phyloP scores from a whole-genome alignment of 2,888 invertebrate species.

The Ecliptopera silaceata region DNA sequence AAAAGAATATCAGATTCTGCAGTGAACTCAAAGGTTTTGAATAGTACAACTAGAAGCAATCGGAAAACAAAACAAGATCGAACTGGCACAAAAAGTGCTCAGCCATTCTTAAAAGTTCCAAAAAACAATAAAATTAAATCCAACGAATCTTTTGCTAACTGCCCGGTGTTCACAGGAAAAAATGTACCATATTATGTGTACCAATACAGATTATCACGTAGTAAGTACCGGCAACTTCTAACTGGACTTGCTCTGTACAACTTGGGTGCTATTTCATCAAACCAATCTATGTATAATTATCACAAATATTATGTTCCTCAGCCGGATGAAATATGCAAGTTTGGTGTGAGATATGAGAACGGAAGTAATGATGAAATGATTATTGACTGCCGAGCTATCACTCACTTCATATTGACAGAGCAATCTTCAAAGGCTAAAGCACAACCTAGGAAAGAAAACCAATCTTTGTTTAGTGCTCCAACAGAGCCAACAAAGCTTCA shows the following conservation, averaged over 20 bases:
- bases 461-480: not conserved
- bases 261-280: conserved; percentile 27
- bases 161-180: conserved; percentile 29
- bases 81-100: conserved; percentile 12
- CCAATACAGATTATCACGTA: conserved; percentile 35
- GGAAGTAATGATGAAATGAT: conserved; percentile 30
- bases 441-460: not conserved
- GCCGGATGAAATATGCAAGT: conserved; percentile 34
- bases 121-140: conserved; percentile 10
- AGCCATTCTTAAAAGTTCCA: conserved; percentile 14
- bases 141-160: conserved; percentile 13
- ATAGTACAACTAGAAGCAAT: conserved; percentile 1
- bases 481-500: not conserved
- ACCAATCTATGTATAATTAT: conserved; percentile 4
- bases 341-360: conserved; percentile 30
- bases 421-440: not conserved
- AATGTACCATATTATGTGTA: conserved; percentile 34
- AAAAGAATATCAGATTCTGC: not conserved
- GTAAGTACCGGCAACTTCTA: conserved; percentile 34
- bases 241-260: conserved; percentile 39
- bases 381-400: conserved; percentile 34
- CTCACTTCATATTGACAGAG: conserved; percentile 31
- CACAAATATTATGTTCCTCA: conserved; percentile 22
- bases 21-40: not conserved
- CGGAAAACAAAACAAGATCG: conserved; percentile 7